Conservation (phyloP, 2,888 invertebrate species). For the Pelosia muscerda region DNA sequence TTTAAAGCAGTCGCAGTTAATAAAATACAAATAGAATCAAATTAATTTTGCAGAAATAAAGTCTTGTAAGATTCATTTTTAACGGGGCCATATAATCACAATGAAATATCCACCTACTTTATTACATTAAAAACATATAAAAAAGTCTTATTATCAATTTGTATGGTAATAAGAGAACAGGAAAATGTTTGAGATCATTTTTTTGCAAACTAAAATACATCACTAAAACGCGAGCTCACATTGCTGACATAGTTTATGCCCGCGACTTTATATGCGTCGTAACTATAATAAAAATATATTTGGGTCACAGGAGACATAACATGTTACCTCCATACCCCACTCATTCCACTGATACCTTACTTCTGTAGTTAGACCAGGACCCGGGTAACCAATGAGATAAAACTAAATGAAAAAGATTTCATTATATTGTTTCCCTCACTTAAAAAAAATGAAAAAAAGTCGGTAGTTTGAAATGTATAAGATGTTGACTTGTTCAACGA, state of each 20-base stretch:
- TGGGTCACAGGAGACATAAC: too few relatives aligned
- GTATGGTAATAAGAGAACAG: conserved; percentile 40
- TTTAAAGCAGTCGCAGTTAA: not conserved
- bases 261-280: not conserved
- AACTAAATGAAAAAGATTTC: too few relatives aligned
- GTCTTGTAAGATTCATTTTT: conserved; percentile 9
- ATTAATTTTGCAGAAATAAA: conserved; percentile 8
- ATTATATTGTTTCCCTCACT: too few relatives aligned
- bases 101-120: conserved; percentile 6
- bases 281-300: too few relatives aligned
- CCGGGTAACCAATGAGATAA: too few relatives aligned
- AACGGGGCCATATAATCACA: conserved; percentile 8
- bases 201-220: not conserved
- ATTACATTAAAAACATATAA: conserved; percentile 15
- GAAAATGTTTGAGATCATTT: conserved; percentile 32
- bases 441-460: too few relatives aligned
- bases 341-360: too few relatives aligned
- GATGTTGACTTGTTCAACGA: too few relatives aligned
- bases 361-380: too few relatives aligned
- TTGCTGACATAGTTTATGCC: not conserved
- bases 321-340: too few relatives aligned
- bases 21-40: not conserved
- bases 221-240: not conserved
- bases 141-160: conserved; percentile 32
- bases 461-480: too few relatives aligned